A percentile compares a stretch with the other conserved stretches of the same genome.
Conservation (phyloP, 2,113 vertebrate genomes). For the Sitta europaea region DNA sequence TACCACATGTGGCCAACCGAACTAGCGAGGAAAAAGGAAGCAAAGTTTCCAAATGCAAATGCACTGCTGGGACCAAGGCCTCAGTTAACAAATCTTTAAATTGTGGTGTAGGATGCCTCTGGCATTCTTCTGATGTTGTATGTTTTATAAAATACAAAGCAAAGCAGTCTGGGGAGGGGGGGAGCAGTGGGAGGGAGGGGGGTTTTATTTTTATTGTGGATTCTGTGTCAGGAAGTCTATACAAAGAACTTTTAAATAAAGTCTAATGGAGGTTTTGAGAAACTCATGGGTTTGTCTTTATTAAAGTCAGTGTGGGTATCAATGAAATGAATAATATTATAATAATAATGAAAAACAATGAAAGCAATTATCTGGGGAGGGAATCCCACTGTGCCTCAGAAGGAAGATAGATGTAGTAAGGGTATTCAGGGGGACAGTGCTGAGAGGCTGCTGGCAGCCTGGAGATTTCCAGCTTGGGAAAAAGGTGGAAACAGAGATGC, state of each 20-base stretch:
- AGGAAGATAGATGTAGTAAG: neutral
- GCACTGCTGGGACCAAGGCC: conserved; percentile 69
- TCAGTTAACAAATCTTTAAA: conserved; percentile 51
- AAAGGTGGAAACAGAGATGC: neutral
- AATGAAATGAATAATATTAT: no score
- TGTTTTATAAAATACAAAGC: conserved; percentile 47
- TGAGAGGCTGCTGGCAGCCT: neutral
- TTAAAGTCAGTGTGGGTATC: neutral
- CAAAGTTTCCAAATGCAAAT: conserved; percentile 22
- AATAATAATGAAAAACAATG: no score
- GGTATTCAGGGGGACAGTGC: neutral
- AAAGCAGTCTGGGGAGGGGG: neutral
- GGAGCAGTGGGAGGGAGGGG: neutral
- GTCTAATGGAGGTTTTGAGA: conserved; percentile 70
- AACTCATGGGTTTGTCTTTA: neutral
- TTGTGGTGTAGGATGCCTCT: conserved; percentile 46
- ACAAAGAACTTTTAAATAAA: conserved; percentile 82
- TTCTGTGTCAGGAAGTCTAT: conserved; percentile 74
- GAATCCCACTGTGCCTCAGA: neutral
- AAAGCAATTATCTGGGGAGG: neutral
- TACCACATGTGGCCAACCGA: neutral
- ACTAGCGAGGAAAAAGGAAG: conserved; percentile 22
- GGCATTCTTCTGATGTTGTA: conserved; percentile 62
- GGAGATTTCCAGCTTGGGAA: neutral
- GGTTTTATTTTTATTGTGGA: conserved; percentile 72